phyloP scores from a whole-genome alignment of 92 coral and sea anemone genomes.

The Actinostola sp. region DNA sequence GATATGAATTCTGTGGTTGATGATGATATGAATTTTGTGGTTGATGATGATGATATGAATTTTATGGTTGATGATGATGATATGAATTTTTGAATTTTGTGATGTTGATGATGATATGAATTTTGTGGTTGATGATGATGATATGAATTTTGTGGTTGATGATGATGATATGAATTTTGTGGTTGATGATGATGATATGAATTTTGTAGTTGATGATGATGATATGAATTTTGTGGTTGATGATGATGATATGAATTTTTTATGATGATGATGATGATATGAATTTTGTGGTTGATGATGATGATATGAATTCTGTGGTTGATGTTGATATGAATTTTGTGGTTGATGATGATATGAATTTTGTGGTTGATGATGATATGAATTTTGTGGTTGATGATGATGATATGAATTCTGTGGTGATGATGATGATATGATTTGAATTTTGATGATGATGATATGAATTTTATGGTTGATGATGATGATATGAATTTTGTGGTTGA shows the following conservation, averaged over 20 bases:
- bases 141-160: not conserved
- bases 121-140: not conserved
- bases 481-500: not conserved
- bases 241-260: too few relatives aligned
- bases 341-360: not conserved
- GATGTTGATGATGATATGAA: too few relatives aligned
- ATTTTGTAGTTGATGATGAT: too few relatives aligned
- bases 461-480: not conserved
- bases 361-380: not conserved
- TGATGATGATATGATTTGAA: not conserved
- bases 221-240: too few relatives aligned
- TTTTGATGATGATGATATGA: not conserved
- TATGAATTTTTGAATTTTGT: too few relatives aligned
- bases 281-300: too few relatives aligned
- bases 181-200: too few relatives aligned
- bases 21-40: too few relatives aligned
- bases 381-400: not conserved
- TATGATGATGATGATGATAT: too few relatives aligned
- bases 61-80: too few relatives aligned
- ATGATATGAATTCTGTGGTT: not conserved
- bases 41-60: too few relatives aligned
- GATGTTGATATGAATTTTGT: not conserved
- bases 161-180: not conserved
- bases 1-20: too few relatives aligned
- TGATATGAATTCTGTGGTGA: constrained; percentile 2